These are phyloP conservation scores for Okamejei kenojei DNA, from an alignment of 2,797 vertebrate genomes.

Conservation along the genomic window DNA sequence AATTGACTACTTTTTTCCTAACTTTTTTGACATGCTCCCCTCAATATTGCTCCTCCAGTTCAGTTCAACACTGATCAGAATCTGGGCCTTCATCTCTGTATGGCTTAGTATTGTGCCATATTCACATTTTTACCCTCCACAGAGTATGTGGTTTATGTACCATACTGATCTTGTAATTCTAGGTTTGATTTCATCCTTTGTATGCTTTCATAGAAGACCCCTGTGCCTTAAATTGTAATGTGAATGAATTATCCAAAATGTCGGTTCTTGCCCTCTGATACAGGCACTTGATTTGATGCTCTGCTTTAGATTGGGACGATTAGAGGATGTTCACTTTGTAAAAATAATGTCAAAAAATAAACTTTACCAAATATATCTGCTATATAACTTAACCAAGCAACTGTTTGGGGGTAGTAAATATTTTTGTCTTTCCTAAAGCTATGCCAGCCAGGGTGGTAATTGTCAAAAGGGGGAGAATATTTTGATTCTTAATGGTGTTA, in stretches of 20 bases:
- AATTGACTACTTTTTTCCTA: conserved; percentile 42
- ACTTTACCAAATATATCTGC: conserved; percentile 35
- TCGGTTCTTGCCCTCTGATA: neutral
- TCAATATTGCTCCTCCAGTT: neutral
- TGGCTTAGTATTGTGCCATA: neutral
- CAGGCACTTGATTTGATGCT: neutral
- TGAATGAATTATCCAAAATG: neutral
- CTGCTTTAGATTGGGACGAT: neutral
- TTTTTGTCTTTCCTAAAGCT: conserved; percentile 10
- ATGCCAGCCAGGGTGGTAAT: conserved; percentile 8
- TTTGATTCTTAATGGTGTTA: conserved; percentile 31
- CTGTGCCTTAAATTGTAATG: neutral
- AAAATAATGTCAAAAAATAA: neutral
- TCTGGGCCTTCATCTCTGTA: neutral
- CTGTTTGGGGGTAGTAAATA: conserved; percentile 1
- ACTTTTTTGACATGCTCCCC: conserved; percentile 41
- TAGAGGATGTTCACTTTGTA: neutral
- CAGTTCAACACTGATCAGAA: neutral
- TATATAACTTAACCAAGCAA: conserved; percentile 22
- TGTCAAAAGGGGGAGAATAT: conserved; percentile 18
- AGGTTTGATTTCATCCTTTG: neutral
- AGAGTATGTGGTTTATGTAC: neutral
- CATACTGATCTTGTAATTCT: neutral
- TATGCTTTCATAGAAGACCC: neutral
- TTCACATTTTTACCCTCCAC: neutral